Conservation (phyloP, 2,888 invertebrate genomes). For the Scrobipalpa costella region DNA sequence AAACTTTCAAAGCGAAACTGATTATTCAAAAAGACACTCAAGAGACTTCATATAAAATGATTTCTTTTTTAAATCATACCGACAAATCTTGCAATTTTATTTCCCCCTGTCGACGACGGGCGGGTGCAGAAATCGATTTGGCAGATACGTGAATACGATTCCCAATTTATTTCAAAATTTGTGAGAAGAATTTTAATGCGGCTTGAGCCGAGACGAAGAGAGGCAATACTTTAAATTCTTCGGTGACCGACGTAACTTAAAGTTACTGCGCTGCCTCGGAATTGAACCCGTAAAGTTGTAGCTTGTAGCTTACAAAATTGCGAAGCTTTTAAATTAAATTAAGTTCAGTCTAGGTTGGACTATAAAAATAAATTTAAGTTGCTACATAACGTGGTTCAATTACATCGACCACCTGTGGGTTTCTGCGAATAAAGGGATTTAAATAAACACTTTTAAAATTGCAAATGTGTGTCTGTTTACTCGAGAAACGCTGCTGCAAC, state of each 20-base stretch:
- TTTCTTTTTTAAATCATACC: slow-evolving; percentile 15
- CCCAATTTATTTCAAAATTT: slow-evolving; percentile 63
- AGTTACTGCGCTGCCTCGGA: slow-evolving; percentile 44
- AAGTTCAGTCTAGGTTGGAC: slow-evolving; percentile 5
- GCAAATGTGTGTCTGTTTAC: not conserved
- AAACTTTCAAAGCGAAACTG: not conserved
- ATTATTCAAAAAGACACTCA: not conserved
- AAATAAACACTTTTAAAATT: slow-evolving; percentile 10
- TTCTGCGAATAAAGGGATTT: slow-evolving; percentile 21
- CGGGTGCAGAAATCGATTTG: slow-evolving; percentile 63
- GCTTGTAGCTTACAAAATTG: slow-evolving; percentile 8
- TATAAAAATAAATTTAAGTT: slow-evolving; percentile 18
- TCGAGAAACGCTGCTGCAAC: not conserved
- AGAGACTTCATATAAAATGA: not conserved
- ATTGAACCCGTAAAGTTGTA: slow-evolving; percentile 38
- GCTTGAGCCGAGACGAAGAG: slow-evolving; percentile 31
- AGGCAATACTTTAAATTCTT: slow-evolving; percentile 40
- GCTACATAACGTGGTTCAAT: slow-evolving; percentile 21
- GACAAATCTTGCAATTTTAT: slow-evolving; percentile 51
- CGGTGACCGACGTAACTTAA: slow-evolving; percentile 44
- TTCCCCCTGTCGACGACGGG: slow-evolving; percentile 44
- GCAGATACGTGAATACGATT: slow-evolving; percentile 58
- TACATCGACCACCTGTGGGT: slow-evolving; percentile 10
- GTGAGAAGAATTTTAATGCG: slow-evolving; percentile 61
- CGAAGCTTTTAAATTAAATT: slow-evolving; percentile 21